Conservation (phyloP, 2,888 invertebrate genomes). For the Zelleria hepariella region DNA sequence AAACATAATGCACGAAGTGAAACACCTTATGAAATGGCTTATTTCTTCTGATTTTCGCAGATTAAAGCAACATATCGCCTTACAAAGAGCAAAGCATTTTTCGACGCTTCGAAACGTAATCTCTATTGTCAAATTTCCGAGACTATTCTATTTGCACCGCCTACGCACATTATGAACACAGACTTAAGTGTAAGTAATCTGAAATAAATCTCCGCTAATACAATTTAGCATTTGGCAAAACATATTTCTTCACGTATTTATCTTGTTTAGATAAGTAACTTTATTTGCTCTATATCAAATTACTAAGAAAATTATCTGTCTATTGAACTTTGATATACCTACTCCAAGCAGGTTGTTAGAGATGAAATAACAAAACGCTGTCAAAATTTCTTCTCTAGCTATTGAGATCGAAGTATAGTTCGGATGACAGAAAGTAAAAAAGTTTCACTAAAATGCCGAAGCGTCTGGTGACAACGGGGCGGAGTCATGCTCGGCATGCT, state of each 20-base stretch:
- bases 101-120: no score
- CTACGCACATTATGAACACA: background rate
- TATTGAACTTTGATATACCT: no score
- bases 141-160: background rate
- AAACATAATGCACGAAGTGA: no score
- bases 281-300: background rate
- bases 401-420: no score
- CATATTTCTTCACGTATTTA: background rate
- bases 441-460: background rate
- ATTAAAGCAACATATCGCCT: background rate
- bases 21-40: no score
- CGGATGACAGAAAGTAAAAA: background rate
- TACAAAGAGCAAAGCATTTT: background rate
- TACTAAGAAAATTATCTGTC: background rate
- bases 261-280: background rate
- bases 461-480: background rate
- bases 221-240: background rate
- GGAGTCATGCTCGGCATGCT: background rate
- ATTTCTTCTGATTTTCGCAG: background rate
- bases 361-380: no score
- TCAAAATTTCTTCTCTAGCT: no score
- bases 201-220: background rate
- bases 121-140: background rate
- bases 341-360: no score
- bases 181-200: background rate